Conservation (phyloP, 2,113 vertebrate species). For the Gobius niger region DNA sequence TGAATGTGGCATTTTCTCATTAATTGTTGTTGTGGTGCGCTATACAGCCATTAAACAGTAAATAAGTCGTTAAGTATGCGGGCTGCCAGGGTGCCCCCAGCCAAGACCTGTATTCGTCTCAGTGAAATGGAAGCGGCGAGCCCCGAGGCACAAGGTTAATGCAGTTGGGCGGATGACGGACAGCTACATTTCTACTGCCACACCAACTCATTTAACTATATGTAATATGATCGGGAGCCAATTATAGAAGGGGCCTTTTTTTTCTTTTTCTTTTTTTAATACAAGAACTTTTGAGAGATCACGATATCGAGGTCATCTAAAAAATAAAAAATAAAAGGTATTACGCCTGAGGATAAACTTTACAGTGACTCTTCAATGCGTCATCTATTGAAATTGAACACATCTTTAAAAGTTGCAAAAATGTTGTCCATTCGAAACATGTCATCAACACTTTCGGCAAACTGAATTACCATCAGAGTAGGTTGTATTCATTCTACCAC, state of each 20-base stretch:
- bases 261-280: too few species aligned
- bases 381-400: too few species aligned
- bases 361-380: too few species aligned
- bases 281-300: neutral
- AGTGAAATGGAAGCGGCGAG: constrained; percentile 72
- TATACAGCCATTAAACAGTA: constrained; percentile 77
- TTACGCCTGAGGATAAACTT: too few species aligned
- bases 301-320: neutral
- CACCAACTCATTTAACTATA: constrained; percentile 40
- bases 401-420: too few species aligned
- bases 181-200: constrained; percentile 42
- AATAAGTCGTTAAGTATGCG: constrained; percentile 79
- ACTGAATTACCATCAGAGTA: too few species aligned
- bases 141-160: constrained; percentile 76
- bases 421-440: too few species aligned
- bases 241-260: neutral
- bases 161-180: constrained; percentile 69
- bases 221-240: constrained; percentile 24
- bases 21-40: constrained; percentile 74
- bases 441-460: too few species aligned
- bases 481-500: too few species aligned
- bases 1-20: constrained; percentile 71
- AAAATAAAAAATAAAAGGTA: too few species aligned
- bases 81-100: constrained; percentile 63
- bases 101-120: constrained; percentile 75